Evolutionary conservation across 53 echinoderm and acorn worm species (phyloP), one percentile per base, ranked within the genome.

Genomic region (Luidia sarsii): DNA sequence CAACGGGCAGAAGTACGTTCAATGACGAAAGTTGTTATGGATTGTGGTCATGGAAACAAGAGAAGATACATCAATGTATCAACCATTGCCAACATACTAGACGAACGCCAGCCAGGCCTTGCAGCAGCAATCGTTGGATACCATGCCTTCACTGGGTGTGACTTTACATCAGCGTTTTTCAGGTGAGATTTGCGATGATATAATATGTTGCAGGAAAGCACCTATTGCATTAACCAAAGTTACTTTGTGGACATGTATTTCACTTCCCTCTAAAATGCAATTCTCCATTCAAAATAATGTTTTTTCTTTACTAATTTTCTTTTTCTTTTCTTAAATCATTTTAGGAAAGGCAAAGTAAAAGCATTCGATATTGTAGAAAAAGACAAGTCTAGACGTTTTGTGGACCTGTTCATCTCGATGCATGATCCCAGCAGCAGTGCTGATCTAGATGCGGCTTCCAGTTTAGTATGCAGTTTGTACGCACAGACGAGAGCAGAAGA

Each of bases 91-190:
- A 50, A 62, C 18, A 57, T 32, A 1, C 31, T 89, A 4, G 89
- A 89, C 14, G 35, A 85, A 6, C 7, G 46, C 7, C 29, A 31
- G 38, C 46, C 57, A 13, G 90, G 85, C 49, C 85, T 89, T 39
- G 10, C 85, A 21, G n/a, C 32, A 45, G 85, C 90, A 69, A 29
- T 89, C 16, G 80, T 79, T 20, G 89, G 65, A 27, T 84, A 57
- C 64, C 84, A 89, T 30, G 89, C 89, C 36, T 89, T 89, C 54
- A 85, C 90, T 65, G 90, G 90, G 24, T 89, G 71, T 45, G 90
- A 89, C 27, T 89, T 89, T 28, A 89, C 71, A 4, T 71, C 90
- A 49, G 90, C 85, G 24, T 89, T 89, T 33, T 89, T 68, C 50
- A 75, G 85, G 85, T 85, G 63, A 30, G 71, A 4, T 16, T 68